Percentiles rank a stretch among this genome's conserved stretches.
phyloP scores from a whole-genome alignment of 1,140 invertebrate species.

The Drosophila azteca region DNA sequence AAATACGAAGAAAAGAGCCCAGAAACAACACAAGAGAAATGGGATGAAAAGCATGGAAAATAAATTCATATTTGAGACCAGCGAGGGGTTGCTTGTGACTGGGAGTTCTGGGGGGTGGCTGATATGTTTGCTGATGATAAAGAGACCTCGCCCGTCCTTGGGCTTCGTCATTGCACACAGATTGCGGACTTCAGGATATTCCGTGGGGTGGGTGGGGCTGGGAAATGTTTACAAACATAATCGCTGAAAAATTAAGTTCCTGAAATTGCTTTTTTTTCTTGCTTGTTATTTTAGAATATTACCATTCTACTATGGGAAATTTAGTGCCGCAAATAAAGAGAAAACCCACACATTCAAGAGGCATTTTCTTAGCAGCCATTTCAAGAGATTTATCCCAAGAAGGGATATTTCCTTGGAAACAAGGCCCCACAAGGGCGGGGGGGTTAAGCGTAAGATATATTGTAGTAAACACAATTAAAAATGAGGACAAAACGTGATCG shows the following conservation, averaged over 20 bases:
- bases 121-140: constrained; percentile 70
- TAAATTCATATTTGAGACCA: constrained; percentile 77
- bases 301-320: no score
- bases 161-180: constrained; percentile 30
- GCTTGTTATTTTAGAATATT: constrained; percentile 50
- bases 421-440: not conserved
- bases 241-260: constrained; percentile 83
- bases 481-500: constrained; percentile 51
- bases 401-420: not conserved
- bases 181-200: constrained; percentile 25
- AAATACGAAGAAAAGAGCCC: constrained; percentile 46
- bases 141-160: constrained; percentile 51
- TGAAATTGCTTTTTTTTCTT: constrained; percentile 76
- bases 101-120: constrained; percentile 23
- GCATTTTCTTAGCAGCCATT: constrained; percentile 1
- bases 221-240: constrained; percentile 82
- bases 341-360: not conserved
- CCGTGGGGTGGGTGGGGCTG: constrained; percentile 3
- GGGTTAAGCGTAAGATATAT: constrained; percentile 13
- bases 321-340: not conserved
- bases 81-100: constrained; percentile 1
- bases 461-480: constrained; percentile 28
- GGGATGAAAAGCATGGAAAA: constrained; percentile 79
- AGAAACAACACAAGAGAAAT: constrained; percentile 65
- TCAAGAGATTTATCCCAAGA: constrained; percentile 10